Evolutionary conservation across 2,888 invertebrate genomes (phyloP), one percentile per base, ranked within the genome.

Genomic region (Drosophila stalkeri): DNA sequence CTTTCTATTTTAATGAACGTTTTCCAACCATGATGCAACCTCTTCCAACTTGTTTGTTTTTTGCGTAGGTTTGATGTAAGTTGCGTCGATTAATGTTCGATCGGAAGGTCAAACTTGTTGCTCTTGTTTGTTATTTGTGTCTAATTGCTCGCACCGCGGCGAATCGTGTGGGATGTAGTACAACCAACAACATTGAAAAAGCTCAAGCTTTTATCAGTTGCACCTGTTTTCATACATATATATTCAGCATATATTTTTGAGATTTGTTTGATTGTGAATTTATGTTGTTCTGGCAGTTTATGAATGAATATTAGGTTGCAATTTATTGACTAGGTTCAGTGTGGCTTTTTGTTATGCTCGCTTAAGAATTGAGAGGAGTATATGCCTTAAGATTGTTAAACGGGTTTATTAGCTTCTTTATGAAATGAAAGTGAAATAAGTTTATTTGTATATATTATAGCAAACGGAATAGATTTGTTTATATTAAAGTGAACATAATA

Each of bases 121-220:
- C 35, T 37, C 37, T 37, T 54, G 37, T 54, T 23, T 27, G 37
- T 54, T 23, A 12, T 33, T 33, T 39, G n/a, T 27, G 14, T 39
- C 37, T 54, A 37, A 54, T 54, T 54, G 37, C 11, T 37, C 52
- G 35, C 35, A 16, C 52, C 1, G 4, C 18, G 35, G 4, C 18
- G 52, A 33, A 37, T 52, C 52, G 49, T 16, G 23, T 37, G 20
- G 16, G 37, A 18, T 16, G 35, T 37, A 3, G 16, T 23, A 31
- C 20, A 16, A 23, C 20, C 16, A 16, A 8, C 8, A 41, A 41
- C 52, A 54, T 54, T 51, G 18, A 2, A 18, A 51, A 51, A 51
- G 49, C 49, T 51, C 49, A 51, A 51, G 51, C 51, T 51, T 51
- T 51, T 35, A 35, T 51, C 49, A 51, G 49, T 51, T 51, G 49